These are phyloP conservation scores for Hippasteria phrygiana DNA, from an alignment of 53 echinoderm and acorn worm species.

Conservation along the genomic window DNA sequence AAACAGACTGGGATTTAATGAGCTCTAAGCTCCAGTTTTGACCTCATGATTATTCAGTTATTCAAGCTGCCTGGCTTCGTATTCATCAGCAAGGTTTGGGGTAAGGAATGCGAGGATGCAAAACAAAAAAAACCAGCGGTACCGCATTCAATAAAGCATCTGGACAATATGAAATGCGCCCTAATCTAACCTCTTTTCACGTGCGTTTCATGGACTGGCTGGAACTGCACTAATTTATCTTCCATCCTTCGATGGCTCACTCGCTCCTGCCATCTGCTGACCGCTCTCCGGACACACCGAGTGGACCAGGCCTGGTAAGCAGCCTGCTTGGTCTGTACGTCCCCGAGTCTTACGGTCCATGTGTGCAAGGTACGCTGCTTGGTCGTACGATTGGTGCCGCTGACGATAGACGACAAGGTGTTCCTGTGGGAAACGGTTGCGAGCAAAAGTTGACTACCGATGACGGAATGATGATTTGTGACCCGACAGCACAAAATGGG, in stretches of 20 bases:
- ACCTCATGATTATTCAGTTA: no score
- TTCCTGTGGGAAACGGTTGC: background rate
- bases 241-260: constrained; percentile 28
- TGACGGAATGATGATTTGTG: no score
- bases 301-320: constrained; percentile 46
- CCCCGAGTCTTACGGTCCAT: constrained; percentile 26
- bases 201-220: constrained; percentile 33
- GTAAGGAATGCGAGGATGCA: no score
- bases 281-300: constrained; percentile 54
- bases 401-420: background rate
- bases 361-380: constrained; percentile 13
- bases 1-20: no score
- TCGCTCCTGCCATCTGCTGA: constrained; percentile 37
- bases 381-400: background rate
- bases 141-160: no score
- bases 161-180: no score
- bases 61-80: no score
- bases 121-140: no score
- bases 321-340: background rate
- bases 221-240: constrained; percentile 36
- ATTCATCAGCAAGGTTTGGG: no score
- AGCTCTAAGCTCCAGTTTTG: no score
- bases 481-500: no score
- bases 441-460: no score
- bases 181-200: constrained; percentile 52